A percentile compares a stretch with the other conserved stretches of the same genome.
phyloP scores from a whole-genome alignment of 2,888 invertebrate genomes.

The Antheraea assamensis region DNA sequence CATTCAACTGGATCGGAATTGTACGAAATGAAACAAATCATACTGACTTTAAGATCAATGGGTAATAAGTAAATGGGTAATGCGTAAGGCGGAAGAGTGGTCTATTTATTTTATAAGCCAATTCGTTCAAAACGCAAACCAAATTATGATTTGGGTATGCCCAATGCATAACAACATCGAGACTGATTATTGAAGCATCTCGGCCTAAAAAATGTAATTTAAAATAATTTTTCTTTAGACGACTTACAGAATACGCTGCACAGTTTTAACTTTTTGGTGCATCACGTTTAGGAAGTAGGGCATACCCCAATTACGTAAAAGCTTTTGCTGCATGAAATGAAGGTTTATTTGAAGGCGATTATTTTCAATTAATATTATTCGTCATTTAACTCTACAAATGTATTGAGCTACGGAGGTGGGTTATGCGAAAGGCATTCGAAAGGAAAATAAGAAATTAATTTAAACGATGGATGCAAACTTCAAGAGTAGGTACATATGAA shows the following conservation, averaged over 20 bases:
- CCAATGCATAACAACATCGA: background rate
- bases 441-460: background rate
- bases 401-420: background rate
- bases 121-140: background rate
- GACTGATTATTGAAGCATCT: background rate
- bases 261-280: background rate
- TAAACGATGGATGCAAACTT: background rate
- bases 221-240: background rate
- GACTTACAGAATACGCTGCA: background rate
- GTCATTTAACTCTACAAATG: no score
- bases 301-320: no score
- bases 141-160: no score
- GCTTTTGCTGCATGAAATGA: no score
- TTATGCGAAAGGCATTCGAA: background rate
- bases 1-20: background rate
- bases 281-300: background rate
- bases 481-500: background rate
- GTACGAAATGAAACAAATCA: no score
- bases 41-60: no score
- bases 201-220: background rate
- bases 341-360: no score
- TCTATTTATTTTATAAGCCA: background rate
- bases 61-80: background rate
- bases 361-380: no score
- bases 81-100: background rate